Evolutionary conservation across 2,113 vertebrate species (phyloP), one percentile per base, ranked within the genome.

Genomic region (Tautogolabrus adspersus): DNA sequence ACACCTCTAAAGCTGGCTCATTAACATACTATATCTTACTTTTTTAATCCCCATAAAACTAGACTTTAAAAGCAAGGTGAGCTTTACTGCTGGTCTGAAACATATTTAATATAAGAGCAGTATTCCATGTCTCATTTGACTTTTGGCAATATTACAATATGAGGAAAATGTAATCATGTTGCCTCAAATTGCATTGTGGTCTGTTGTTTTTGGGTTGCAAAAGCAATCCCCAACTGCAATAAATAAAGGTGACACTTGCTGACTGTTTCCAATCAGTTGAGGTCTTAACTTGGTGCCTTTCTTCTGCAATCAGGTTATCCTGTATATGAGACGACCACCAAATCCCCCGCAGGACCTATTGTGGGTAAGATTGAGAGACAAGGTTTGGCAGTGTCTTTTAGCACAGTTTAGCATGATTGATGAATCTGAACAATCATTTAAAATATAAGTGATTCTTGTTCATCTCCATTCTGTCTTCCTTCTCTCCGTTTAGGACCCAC

Each of bases 281-380:
- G 51, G 8, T 72, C 30, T 85, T 68, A 52, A 75, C 60, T 68
- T 38, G 5, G 10, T 67, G 3, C 47, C 12, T 79, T 22, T 83
- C 37, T 8, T 87, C 81, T 85, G 51, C 47, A 79, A 81, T 65
- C 73, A 93, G 93, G 61, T 40, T 90, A 88, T 88, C 89, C 88
- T 5, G 77, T 87, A 37, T 72, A 89, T 68, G 71, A 60, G 42
- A 66, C 80, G 0, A 92, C 92, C 68, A 92, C 92, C 23, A 67
- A 87, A 60, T 87, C 93, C 11, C 87, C 92, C 13, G 92, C 89
- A 52, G 92, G 90, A 62, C 85, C 90, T 1, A 85, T 90, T 68
- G 66, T 91, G 26, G 92, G 93, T 92, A 74, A 90, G 92, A 82
- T 59, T 6, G 72, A 16, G 34, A 57, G 71, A 71, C 26, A 49